Evolutionary conservation across 2,888 invertebrate species (phyloP).

Genomic region (Tuberolachnus salignus): DNA sequence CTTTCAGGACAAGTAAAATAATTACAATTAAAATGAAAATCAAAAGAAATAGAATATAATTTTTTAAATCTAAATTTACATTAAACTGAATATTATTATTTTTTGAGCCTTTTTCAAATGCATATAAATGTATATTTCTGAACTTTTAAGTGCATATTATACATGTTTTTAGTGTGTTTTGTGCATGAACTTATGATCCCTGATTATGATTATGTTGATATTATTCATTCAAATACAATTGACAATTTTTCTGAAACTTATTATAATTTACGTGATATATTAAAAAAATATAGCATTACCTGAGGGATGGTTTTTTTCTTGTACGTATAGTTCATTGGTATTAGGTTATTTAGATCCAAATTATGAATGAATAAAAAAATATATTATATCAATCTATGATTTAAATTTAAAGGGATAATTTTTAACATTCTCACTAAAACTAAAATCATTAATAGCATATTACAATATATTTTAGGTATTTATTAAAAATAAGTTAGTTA

Average conservation of each 20-base stretch:
- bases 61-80: no score
- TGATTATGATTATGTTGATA: no score
- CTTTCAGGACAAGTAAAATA: no score
- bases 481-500: neutral
- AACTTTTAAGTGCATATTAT: no score
- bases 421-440: neutral
- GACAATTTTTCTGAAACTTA: neutral
- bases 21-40: no score
- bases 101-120: no score
- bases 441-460: neutral
- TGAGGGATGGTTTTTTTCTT: constrained; percentile 6
- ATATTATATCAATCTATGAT: constrained; percentile 7
- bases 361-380: constrained; percentile 19
- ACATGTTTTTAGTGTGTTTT: no score
- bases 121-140: no score
- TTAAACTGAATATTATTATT: no score
- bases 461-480: constrained; percentile 1
- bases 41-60: no score
- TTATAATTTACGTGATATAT: neutral
- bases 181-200: no score
- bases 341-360: no score
- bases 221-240: constrained; percentile 3
- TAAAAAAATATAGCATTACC: constrained; percentile 7
- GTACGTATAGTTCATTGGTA: neutral
- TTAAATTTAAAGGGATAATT: constrained; percentile 7